These are phyloP conservation scores for Ciconia maguari DNA, from an alignment of 2,113 vertebrate species.

Conservation along the genomic window DNA sequence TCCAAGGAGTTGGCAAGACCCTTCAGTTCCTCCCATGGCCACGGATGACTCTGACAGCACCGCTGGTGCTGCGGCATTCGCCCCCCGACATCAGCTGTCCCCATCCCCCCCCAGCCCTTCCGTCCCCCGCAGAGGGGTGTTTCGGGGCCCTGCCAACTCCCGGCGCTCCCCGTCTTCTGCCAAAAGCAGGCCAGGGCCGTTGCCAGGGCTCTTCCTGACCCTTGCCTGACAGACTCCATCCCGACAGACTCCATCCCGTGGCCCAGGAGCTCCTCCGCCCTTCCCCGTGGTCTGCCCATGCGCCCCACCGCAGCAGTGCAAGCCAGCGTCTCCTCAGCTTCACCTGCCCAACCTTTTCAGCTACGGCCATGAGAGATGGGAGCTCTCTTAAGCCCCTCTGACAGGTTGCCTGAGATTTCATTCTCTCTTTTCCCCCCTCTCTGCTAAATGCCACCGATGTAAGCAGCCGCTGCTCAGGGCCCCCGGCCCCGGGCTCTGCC, in stretches of 20 bases:
- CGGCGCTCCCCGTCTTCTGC: neutral
- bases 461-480: neutral
- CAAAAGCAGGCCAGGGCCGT: neutral
- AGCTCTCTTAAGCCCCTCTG: neutral
- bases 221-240: too few species aligned
- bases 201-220: neutral
- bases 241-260: rapidly evolving
- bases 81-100: neutral
- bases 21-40: neutral
- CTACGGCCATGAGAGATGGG: neutral
- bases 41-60: rapidly evolving
- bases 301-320: too few species aligned
- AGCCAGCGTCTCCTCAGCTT: neutral
- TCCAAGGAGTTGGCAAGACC: neutral
- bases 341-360: neutral
- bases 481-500: neutral
- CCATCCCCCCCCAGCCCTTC: neutral
- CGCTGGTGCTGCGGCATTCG: rapidly evolving
- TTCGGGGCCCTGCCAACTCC: too few species aligned
- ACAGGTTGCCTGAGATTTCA: neutral
- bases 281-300: rapidly evolving
- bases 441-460: neutral
- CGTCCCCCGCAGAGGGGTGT: neutral
- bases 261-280: neutral
- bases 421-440: neutral